Evolutionary conservation across 1,140 invertebrate genomes (phyloP), one percentile per base, ranked within the genome.

Genomic region (Drosophila cardini): DNA sequence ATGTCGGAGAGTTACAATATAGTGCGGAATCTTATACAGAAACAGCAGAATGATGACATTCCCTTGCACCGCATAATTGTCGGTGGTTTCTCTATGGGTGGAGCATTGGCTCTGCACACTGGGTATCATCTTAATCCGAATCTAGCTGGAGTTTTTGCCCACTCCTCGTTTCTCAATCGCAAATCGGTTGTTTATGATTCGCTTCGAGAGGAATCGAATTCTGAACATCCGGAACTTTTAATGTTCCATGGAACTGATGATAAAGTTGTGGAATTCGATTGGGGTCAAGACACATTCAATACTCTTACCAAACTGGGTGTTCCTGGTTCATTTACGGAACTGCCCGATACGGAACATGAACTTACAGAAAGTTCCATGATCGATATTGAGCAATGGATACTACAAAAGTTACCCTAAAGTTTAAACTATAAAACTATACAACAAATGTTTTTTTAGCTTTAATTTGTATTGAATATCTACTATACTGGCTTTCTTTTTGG

Each of bases 51-150:
- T 4, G 9, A 5, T 0, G 72, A 58, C 0, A 56, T 74, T 3
- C n/a, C 58, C 0, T 4, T 13, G 8, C 10, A 57, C 5, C 72
- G 72, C 16, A 74, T 74, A 4, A 46, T 73, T 55, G 64, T 73
- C 8, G 71, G 71, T 6, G 71, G 71, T 1, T 73, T 55, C 13
- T 73, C 71, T 1, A 60, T 55, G 55, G 71, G 71, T n/a, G 71
- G 71, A 0, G 57, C 64, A 1, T 21, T 73, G 48, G 71, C 71
- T 0, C 6, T 73, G 40, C 71, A 73, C 42, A 60, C 65, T 4
- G 71, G 46, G 2, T 73, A 73, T 7, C 64, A 60, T 26, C 9
- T 73, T 9, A 60, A 62, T 8, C 13, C 4, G 2, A 32, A 45
- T n/a, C 1, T 73, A 18, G 64, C 46, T 1, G 71, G 71, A 1